Conservation (phyloP, 2,113 vertebrate species). For the Orthonyx spaldingii region DNA sequence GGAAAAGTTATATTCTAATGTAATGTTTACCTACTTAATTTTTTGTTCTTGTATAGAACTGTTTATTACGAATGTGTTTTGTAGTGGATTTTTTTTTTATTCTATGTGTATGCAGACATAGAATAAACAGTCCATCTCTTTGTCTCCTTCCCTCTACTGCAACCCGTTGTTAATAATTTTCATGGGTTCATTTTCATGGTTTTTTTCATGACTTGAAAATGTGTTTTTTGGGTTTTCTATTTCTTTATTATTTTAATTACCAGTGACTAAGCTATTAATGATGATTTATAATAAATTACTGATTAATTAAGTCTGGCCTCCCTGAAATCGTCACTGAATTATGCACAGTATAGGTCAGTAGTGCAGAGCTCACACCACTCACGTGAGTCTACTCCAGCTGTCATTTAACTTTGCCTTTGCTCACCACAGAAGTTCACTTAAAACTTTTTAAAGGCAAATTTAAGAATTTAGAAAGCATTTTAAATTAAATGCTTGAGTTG, state of each 20-base stretch:
- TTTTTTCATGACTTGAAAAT: not conserved
- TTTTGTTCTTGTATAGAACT: not conserved
- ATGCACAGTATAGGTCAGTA: not conserved
- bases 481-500: not conserved
- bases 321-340: not conserved
- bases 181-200: too few relatives aligned
- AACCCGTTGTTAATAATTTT: not conserved
- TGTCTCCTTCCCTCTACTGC: not conserved
- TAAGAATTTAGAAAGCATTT: not conserved
- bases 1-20: not conserved
- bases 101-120: not conserved
- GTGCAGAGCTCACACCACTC: not conserved
- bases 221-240: fast-evolving
- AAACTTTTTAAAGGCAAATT: not conserved
- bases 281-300: not conserved
- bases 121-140: not conserved
- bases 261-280: not conserved
- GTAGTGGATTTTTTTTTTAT: not conserved
- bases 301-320: not conserved
- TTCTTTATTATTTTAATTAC: not conserved
- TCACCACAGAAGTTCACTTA: not conserved
- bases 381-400: not conserved
- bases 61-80: not conserved
- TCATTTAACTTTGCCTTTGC: not conserved
- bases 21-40: not conserved